phyloP scores from a whole-genome alignment of 2,888 invertebrate genomes.

The Lucinisca nassula region DNA sequence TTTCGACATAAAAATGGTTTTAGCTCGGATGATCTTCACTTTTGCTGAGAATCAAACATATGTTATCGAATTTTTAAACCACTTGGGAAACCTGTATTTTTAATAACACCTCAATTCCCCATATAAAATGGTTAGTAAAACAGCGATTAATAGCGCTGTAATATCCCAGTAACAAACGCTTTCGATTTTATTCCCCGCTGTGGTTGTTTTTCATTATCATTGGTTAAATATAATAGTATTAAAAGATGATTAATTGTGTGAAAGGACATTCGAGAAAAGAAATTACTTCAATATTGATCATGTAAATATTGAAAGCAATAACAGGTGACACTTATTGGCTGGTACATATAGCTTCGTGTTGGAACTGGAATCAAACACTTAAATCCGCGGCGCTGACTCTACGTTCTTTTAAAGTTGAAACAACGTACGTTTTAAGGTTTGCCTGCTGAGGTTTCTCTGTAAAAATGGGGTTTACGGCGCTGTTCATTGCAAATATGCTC shows the following conservation, averaged over 20 bases:
- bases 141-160: neutral
- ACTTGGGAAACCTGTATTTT: neutral
- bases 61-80: neutral
- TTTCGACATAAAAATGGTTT: too few species aligned
- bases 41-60: neutral
- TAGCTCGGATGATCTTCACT: too few species aligned
- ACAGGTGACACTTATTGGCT: neutral
- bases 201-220: neutral
- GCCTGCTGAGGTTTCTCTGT: too few species aligned
- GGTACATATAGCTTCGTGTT: too few species aligned
- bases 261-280: neutral
- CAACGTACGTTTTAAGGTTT: too few species aligned
- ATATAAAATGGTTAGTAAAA: too few species aligned
- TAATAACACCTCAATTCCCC: too few species aligned
- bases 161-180: neutral
- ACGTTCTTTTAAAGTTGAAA: too few species aligned
- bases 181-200: neutral
- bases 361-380: too few species aligned
- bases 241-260: neutral
- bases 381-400: too few species aligned
- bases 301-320: neutral
- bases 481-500: too few species aligned
- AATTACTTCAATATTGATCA: slow-evolving; percentile 5
- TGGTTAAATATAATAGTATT: neutral
- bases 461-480: too few species aligned